Conservation (phyloP, 2,797 vertebrate genomes). For the Amblyraja radiata region DNA sequence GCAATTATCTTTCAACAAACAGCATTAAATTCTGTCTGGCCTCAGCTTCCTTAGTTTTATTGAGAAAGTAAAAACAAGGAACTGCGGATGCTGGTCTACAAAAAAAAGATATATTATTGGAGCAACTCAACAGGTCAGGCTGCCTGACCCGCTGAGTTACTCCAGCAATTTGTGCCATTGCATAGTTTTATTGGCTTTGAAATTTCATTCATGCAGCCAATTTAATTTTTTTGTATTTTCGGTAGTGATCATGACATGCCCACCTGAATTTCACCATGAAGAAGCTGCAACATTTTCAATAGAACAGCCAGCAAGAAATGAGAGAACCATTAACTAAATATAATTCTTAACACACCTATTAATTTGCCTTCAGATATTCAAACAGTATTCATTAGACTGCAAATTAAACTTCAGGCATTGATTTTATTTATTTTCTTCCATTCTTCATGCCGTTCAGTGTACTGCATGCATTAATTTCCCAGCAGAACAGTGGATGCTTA, state of each 20-base stretch:
- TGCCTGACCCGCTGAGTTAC: too few relatives aligned
- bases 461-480: constrained; percentile 4
- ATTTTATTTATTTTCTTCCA: not conserved
- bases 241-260: not conserved
- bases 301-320: not conserved
- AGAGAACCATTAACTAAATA: not conserved
- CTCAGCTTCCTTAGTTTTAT: not conserved
- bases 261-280: not conserved
- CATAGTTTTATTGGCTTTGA: not conserved
- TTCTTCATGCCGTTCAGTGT: not conserved
- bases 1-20: not conserved
- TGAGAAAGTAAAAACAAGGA: too few relatives aligned
- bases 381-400: constrained; percentile 1
- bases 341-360: constrained; percentile 12
- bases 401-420: not conserved
- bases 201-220: not conserved
- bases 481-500: not conserved
- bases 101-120: too few relatives aligned
- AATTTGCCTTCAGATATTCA: not conserved
- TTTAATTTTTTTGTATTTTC: not conserved
- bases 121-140: too few relatives aligned
- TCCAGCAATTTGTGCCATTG: too few relatives aligned
- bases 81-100: too few relatives aligned
- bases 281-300: not conserved
- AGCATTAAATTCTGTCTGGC: not conserved